Evolutionary conservation across 2,113 vertebrate genomes (phyloP).

Genomic region (Dascyllus trimaculatus): DNA sequence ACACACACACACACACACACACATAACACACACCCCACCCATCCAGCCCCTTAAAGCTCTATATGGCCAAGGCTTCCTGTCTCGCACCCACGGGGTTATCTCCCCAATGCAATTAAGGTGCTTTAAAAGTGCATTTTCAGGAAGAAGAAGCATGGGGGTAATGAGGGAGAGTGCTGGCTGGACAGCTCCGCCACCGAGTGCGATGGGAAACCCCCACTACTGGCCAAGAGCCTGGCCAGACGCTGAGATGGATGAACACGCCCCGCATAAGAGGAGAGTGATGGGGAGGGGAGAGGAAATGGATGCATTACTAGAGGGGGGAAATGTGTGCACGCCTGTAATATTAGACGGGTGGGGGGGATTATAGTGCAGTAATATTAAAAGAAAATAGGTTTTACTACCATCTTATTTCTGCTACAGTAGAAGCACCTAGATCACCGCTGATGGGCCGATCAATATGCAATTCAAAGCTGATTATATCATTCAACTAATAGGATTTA

Average conservation of each 20-base stretch:
- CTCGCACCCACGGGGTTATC: constrained; percentile 94
- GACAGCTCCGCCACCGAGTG: constrained; percentile 59
- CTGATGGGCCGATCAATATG: constrained; percentile 43
- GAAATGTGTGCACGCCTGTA: constrained; percentile 50
- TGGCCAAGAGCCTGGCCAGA: constrained; percentile 54
- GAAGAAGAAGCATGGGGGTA: constrained; percentile 90
- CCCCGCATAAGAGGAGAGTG: constrained; percentile 48
- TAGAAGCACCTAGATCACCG: constrained; percentile 31
- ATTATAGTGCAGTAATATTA: constrained; percentile 59
- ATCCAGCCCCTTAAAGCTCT: constrained; percentile 79
- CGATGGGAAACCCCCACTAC: constrained; percentile 64
- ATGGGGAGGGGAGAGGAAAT: constrained; percentile 57
- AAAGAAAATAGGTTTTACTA: constrained; percentile 64
- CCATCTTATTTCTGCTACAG: constrained; percentile 48
- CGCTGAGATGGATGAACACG: constrained; percentile 69
- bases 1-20: constrained; percentile 25
- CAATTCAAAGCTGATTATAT: constrained; percentile 55
- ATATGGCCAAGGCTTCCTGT: constrained; percentile 94
- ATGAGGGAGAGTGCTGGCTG: constrained; percentile 87
- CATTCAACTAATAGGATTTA: constrained; percentile 38
- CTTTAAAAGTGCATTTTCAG: constrained; percentile 98
- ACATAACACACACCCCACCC: constrained; percentile 46
- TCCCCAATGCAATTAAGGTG: constrained; percentile 98
- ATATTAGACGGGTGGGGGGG: constrained; percentile 53
- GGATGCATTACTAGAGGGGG: constrained; percentile 63